A percentile compares a stretch with the other conserved stretches of the same genome.
phyloP scores from a whole-genome alignment of 1,140 invertebrate genomes.

The Zaprionus camerounensis region DNA sequence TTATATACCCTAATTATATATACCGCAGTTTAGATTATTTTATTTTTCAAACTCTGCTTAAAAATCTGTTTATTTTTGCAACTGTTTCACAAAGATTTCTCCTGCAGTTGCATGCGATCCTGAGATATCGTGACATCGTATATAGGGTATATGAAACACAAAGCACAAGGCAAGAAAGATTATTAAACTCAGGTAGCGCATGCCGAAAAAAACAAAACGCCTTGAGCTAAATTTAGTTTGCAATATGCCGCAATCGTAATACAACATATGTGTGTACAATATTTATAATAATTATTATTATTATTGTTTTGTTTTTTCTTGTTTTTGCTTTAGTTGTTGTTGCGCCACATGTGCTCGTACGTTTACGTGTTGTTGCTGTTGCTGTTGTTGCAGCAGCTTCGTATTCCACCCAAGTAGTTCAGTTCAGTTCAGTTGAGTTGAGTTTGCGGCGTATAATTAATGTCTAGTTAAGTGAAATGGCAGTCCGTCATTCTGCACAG shows the following conservation, averaged over 20 bases:
- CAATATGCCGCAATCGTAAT: constrained; percentile 47
- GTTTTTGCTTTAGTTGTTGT: constrained; percentile 1
- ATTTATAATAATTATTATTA: constrained; percentile 69
- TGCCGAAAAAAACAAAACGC: constrained; percentile 31
- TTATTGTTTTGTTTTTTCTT: constrained; percentile 36
- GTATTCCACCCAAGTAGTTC: constrained; percentile 33
- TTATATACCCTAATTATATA: not conserved
- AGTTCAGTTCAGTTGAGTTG: constrained; percentile 54
- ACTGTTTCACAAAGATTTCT: not conserved
- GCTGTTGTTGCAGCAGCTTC: constrained; percentile 5
- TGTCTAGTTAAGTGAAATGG: constrained; percentile 80
- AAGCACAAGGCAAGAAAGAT: constrained; percentile 8
- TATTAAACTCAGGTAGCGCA: constrained; percentile 36
- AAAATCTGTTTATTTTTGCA: not conserved
- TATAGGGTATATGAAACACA: not conserved
- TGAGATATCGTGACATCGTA: not conserved
- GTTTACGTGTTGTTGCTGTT: constrained; percentile 3
- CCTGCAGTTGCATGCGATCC: not conserved
- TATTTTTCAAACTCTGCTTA: no score
- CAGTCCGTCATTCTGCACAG: constrained; percentile 57
- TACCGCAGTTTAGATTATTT: not conserved
- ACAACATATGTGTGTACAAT: constrained; percentile 40
- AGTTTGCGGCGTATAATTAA: constrained; percentile 70
- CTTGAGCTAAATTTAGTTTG: constrained; percentile 71
- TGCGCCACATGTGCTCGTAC: not conserved